These are phyloP conservation scores for Pilophorus perplexus DNA, from an alignment of 2,888 invertebrate species.

Conservation along the genomic window DNA sequence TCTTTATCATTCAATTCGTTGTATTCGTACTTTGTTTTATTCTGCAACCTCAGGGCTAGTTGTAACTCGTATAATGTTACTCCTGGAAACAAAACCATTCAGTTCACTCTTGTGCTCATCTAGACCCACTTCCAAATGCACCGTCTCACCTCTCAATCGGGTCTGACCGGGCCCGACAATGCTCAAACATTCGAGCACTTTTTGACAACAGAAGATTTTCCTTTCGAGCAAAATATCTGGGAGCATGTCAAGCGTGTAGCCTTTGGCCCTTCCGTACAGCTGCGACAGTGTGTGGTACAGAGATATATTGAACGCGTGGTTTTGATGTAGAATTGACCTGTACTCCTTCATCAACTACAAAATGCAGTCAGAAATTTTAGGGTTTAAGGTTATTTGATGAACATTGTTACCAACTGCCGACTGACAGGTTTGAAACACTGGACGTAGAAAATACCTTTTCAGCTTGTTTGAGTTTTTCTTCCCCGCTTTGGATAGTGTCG, in stretches of 20 bases:
- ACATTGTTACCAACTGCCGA: too few species aligned
- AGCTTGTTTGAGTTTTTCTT: conserved; percentile 51
- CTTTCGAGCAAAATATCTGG: conserved; percentile 70
- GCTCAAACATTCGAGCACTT: conserved; percentile 66
- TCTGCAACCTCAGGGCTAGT: conserved; percentile 18
- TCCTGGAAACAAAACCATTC: too few species aligned
- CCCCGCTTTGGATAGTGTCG: conserved; percentile 56
- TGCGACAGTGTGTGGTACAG: conserved; percentile 64
- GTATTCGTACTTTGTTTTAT: conserved; percentile 22
- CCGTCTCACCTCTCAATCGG: conserved; percentile 71
- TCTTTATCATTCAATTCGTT: conserved; percentile 35
- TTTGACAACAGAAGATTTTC: conserved; percentile 70
- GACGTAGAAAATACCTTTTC: too few species aligned
- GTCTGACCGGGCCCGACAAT: conserved; percentile 74
- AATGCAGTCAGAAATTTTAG: too few species aligned
- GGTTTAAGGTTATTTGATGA: too few species aligned
- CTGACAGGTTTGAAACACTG: too few species aligned
- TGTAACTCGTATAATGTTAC: conserved; percentile 29
- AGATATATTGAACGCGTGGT: conserved; percentile 63
- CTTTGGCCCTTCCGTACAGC: conserved; percentile 73
- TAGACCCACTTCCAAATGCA: too few species aligned
- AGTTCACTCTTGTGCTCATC: too few species aligned
- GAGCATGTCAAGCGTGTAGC: conserved; percentile 67
- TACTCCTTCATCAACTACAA: conserved; percentile 56
- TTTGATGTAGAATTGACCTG: conserved; percentile 70